Percentiles rank a stretch among this genome's conserved stretches.
phyloP scores from a whole-genome alignment of 2,113 vertebrate species.

The Chroicocephalus ridibundus region DNA sequence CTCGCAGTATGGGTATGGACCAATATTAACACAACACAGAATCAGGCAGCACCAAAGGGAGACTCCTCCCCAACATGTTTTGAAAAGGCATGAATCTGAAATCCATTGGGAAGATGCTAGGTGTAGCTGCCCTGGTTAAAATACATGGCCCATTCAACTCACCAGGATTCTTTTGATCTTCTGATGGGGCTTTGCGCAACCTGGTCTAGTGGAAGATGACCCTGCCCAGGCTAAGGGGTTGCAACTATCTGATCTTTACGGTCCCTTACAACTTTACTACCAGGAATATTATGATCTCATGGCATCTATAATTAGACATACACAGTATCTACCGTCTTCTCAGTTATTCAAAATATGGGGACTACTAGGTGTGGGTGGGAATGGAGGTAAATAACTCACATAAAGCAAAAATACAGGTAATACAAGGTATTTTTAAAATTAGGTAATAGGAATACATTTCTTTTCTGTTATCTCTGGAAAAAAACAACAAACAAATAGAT shows the following conservation, averaged over 20 bases:
- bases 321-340: background rate
- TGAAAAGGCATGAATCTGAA: background rate
- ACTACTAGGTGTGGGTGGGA: background rate
- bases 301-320: background rate
- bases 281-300: background rate
- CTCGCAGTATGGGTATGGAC: accelerated
- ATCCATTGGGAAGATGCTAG: background rate
- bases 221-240: background rate
- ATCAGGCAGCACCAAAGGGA: background rate
- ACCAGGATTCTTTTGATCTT: background rate
- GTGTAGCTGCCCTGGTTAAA: background rate
- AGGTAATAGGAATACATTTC: background rate
- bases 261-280: background rate
- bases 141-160: background rate
- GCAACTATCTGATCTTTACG: background rate
- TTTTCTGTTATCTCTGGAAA: background rate
- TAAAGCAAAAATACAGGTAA: background rate
- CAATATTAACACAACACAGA: background rate
- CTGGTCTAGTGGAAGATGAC: background rate
- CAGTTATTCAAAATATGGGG: background rate
- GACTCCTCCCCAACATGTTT: background rate
- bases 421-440: background rate
- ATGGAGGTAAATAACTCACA: background rate
- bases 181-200: background rate
- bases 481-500: background rate